These are phyloP conservation scores for Caenorhabditis wallacei DNA, from an alignment of 2,888 invertebrate species.

Conservation along the genomic window DNA sequence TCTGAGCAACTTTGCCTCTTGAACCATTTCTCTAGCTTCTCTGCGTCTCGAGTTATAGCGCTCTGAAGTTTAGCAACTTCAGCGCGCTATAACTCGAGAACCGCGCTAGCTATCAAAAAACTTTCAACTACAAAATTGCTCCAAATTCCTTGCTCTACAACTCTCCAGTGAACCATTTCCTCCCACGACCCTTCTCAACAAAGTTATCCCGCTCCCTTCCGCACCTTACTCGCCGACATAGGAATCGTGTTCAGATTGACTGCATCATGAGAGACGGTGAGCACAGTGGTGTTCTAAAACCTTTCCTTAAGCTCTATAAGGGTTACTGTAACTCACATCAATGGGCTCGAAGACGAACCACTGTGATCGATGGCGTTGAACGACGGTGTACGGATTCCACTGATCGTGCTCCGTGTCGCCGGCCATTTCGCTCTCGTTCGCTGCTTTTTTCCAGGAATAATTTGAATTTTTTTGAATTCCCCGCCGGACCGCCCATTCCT, in stretches of 20 bases:
- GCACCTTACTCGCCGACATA: conserved; percentile 2
- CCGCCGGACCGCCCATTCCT: not conserved
- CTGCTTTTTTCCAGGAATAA: not conserved
- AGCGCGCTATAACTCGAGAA: too few species aligned
- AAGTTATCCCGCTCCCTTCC: not conserved
- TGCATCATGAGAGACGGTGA: conserved; percentile 41
- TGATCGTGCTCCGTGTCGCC: conserved; percentile 12
- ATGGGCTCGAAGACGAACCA: conserved; percentile 12
- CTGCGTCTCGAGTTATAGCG: too few species aligned
- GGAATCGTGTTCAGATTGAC: conserved; percentile 19
- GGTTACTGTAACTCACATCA: not conserved
- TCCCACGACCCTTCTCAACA: too few species aligned
- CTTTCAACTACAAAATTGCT: too few species aligned
- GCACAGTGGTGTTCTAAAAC: conserved; percentile 3
- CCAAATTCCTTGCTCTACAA: too few species aligned
- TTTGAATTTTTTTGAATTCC: not conserved
- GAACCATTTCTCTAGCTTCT: not conserved
- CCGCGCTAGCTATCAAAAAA: too few species aligned
- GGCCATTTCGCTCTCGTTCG: not conserved
- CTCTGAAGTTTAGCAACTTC: too few species aligned
- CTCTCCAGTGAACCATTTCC: not conserved
- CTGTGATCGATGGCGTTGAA: conserved; percentile 41
- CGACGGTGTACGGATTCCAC: conserved; percentile 56
- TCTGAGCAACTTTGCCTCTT: not conserved
- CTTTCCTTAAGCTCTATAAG: not conserved